Evolutionary conservation across 2,113 vertebrate genomes (phyloP), one percentile per base, ranked within the genome.

Genomic region (Theristicus caerulescens): DNA sequence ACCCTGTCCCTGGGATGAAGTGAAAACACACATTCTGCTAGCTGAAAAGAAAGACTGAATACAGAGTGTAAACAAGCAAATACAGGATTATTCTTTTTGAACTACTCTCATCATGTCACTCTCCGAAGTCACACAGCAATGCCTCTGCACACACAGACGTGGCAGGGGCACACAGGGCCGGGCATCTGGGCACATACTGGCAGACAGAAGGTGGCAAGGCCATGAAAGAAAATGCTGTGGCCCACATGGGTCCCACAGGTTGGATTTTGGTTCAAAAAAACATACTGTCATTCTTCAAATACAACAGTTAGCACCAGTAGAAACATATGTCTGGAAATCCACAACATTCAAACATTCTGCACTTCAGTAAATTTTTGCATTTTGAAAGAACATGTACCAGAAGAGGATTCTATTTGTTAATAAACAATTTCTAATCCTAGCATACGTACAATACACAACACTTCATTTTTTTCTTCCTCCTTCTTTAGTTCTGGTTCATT

Each of bases 121-220:
- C 47, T 64, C 32, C 1, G 2, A 61, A 70, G 46, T 34, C 66
- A n/a, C 4, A 1, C 6, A 49, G 34, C 22, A 51, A 52, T 1
- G 9, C 18, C 66, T 67, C 32, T 0, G 3, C 52, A 14, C 20
- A 29, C 11, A 11, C n/a, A 73, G 73, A 47, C 0, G 1, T 20
- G 34, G 49, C 49, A 22, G 9, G 17, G 40, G 14, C 29, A 24
- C 32, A 6, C 11, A 78, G 11, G 58, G 34, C 18, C 21, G 3
- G 7, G 42, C 62, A 64, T 8, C 34, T 47, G 25, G 20, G 27
- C 42, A 59, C 52, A 22, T 5, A 47, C 11, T 34, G 42, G 46
- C 52, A 80, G 61, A 31, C 12, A 65, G 18, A 46, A 70, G 6
- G 51, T 31, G 8, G 29, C 42, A 64, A 58, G 21, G 40, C 15